Evolutionary conservation across 2,888 invertebrate species (phyloP).

Genomic region (Opisthograptis luteolata): DNA sequence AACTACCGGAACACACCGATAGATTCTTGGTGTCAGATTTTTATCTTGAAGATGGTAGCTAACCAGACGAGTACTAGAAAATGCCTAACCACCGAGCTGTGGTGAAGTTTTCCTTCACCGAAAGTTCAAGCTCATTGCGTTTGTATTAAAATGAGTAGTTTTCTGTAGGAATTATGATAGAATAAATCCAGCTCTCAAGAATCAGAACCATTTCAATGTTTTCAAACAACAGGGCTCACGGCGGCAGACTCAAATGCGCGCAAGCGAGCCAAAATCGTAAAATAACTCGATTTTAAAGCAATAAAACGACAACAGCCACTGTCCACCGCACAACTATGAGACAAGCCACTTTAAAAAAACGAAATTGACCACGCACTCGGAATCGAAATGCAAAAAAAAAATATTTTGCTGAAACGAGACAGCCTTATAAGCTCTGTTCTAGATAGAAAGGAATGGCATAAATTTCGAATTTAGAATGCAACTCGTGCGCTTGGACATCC

Average conservation of each 20-base stretch:
- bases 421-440: constrained; percentile 47
- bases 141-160: no score
- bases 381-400: constrained; percentile 81
- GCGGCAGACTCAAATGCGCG: constrained; percentile 24
- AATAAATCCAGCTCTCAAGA: background rate
- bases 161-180: no score
- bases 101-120: no score
- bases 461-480: constrained; percentile 81
- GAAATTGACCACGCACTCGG: constrained; percentile 78
- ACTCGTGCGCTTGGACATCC: constrained; percentile 81
- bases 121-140: no score
- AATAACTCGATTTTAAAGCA: constrained; percentile 40
- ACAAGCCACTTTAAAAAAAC: constrained; percentile 68
- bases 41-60: no score
- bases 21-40: no score
- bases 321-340: constrained; percentile 64
- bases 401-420: constrained; percentile 69
- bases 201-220: background rate
- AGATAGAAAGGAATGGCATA: constrained; percentile 64
- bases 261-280: constrained; percentile 37
- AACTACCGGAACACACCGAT: no score
- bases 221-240: constrained; percentile 6
- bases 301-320: constrained; percentile 61
- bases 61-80: no score
- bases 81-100: no score